A percentile compares a stretch with the other conserved stretches of the same genome.
phyloP scores from a whole-genome alignment of 1,140 invertebrate genomes.

The Drosophila kanapiae region DNA sequence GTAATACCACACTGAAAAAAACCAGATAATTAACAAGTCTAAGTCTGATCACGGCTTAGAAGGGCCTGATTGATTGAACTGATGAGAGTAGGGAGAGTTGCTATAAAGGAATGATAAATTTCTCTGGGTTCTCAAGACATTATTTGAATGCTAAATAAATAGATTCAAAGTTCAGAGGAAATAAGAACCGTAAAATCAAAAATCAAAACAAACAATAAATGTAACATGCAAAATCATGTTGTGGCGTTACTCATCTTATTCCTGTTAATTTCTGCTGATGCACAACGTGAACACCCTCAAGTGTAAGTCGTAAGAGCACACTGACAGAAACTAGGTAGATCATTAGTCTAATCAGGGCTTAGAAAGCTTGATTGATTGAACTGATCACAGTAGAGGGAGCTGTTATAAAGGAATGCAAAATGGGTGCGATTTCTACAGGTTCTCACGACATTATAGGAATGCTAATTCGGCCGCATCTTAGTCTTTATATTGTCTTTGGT shows the following conservation, averaged over 20 bases:
- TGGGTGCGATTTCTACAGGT: background rate
- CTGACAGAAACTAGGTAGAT: conserved; percentile 4
- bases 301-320: conserved; percentile 2
- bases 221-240: too few species aligned
- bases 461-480: background rate
- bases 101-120: background rate
- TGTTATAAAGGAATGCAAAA: background rate
- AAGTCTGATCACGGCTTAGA: conserved; percentile 15
- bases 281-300: too few species aligned
- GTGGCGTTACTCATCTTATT: too few species aligned
- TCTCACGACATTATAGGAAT: background rate
- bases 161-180: background rate
- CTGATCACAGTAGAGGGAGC: background rate
- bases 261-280: too few species aligned
- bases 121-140: background rate
- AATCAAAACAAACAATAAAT: too few species aligned
- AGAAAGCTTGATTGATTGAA: background rate
- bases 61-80: conserved; percentile 2
- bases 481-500: background rate
- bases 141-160: background rate
- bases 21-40: conserved; percentile 6
- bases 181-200: too few species aligned
- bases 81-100: background rate
- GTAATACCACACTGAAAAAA: conserved; percentile 5
- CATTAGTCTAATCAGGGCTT: conserved; percentile 7